Percentiles rank a stretch among this genome's conserved stretches.
These are phyloP conservation scores for Emys orbicularis DNA, from an alignment of 2,797 vertebrate species.

Conservation along the genomic window DNA sequence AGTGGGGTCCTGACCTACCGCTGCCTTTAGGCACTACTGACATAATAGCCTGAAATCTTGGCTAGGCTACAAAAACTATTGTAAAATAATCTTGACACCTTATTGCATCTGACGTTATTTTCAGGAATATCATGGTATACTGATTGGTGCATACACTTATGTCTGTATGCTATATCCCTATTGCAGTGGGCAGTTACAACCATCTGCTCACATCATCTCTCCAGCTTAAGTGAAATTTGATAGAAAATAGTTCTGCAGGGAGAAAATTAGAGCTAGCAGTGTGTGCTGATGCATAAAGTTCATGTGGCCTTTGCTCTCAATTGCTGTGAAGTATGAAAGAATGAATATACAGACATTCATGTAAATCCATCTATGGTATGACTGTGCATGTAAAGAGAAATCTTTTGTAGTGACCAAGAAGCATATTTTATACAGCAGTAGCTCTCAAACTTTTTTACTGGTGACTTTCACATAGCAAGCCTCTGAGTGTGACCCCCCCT, in stretches of 20 bases:
- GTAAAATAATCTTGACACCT: slow-evolving; percentile 70
- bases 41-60: slow-evolving; percentile 36
- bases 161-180: slow-evolving; percentile 50
- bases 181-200: slow-evolving; percentile 49
- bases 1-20: neutral
- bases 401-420: slow-evolving; percentile 43
- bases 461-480: too few species aligned
- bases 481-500: too few species aligned
- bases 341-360: slow-evolving; percentile 5
- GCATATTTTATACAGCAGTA: slow-evolving; percentile 15
- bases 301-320: slow-evolving; percentile 34
- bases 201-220: slow-evolving; percentile 56
- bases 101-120: slow-evolving; percentile 64
- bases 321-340: slow-evolving; percentile 21
- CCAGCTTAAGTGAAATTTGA: slow-evolving; percentile 65
- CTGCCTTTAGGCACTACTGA: slow-evolving; percentile 25
- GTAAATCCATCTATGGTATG: slow-evolving; percentile 51
- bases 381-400: slow-evolving; percentile 9
- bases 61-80: slow-evolving; percentile 12
- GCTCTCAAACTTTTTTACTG: too few species aligned
- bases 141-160: slow-evolving; percentile 51
- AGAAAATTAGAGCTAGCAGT: slow-evolving; percentile 39
- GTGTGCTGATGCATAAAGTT: slow-evolving; percentile 48
- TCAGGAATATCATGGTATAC: slow-evolving; percentile 63
- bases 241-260: slow-evolving; percentile 36